Conservation (phyloP, 2,797 vertebrate genomes). For the Hybognathus amarus region DNA sequence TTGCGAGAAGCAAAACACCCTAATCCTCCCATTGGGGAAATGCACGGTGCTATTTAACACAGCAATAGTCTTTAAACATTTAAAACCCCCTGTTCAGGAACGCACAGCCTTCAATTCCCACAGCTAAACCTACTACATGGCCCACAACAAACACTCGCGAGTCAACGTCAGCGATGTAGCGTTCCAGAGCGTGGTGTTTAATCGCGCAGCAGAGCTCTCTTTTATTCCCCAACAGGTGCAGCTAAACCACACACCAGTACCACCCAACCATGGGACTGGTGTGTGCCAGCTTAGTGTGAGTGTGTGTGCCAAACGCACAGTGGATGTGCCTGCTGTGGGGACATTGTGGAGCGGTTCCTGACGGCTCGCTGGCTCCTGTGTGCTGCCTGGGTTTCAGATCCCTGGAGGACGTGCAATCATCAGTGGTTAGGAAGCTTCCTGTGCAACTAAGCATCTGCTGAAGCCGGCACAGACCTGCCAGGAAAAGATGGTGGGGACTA, state of each 20-base stretch:
- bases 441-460: slow-evolving; percentile 46
- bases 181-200: slow-evolving; percentile 28
- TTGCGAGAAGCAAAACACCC: slow-evolving; percentile 20
- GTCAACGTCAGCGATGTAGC: not conserved
- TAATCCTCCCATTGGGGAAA: slow-evolving; percentile 19
- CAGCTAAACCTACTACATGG: slow-evolving; percentile 32
- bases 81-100: slow-evolving; percentile 11
- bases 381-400: slow-evolving; percentile 31
- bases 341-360: slow-evolving; percentile 41
- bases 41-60: slow-evolving; percentile 32
- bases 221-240: slow-evolving; percentile 49
- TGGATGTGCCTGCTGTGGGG: slow-evolving; percentile 34
- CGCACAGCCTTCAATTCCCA: slow-evolving; percentile 32
- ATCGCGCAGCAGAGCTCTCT: slow-evolving; percentile 19
- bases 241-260: slow-evolving; percentile 39
- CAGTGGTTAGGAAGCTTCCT: slow-evolving; percentile 43
- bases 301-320: slow-evolving; percentile 9
- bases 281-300: slow-evolving; percentile 15
- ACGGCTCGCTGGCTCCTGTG: slow-evolving; percentile 32
- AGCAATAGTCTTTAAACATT: slow-evolving; percentile 39
- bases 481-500: slow-evolving; percentile 20
- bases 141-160: slow-evolving; percentile 28
- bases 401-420: slow-evolving; percentile 45
- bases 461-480: slow-evolving; percentile 38
- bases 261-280: slow-evolving; percentile 9